phyloP scores from a whole-genome alignment of 2,888 invertebrate genomes.

The Drosophila kambysellisi region DNA sequence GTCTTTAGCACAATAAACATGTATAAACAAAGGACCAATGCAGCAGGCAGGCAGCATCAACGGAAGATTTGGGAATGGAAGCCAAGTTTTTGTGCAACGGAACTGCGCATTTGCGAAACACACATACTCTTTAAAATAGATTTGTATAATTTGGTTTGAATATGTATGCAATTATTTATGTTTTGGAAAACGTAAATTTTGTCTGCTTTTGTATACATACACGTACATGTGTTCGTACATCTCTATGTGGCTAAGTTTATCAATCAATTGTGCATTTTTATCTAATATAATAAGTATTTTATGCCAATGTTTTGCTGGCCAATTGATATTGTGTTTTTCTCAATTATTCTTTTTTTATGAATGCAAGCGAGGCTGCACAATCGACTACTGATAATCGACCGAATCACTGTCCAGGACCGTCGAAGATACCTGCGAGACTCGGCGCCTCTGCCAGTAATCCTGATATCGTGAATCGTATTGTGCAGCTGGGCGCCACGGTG shows the following conservation, averaged over 20 bases:
- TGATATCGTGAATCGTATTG: conserved; percentile 79
- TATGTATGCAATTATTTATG: conserved; percentile 7
- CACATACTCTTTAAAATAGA: conserved; percentile 15
- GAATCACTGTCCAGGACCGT: conserved; percentile 84
- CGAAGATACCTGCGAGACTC: conserved; percentile 82
- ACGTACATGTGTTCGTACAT: not conserved
- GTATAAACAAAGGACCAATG: conserved; percentile 38
- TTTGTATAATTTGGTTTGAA: conserved; percentile 41
- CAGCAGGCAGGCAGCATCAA: conserved; percentile 45
- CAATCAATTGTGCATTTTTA: conserved; percentile 58
- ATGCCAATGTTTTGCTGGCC: conserved; percentile 61
- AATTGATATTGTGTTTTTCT: conserved; percentile 49
- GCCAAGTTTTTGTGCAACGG: conserved; percentile 47
- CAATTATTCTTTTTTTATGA: not conserved
- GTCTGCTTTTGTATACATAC: conserved; percentile 18
- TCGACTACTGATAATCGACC: conserved; percentile 80
- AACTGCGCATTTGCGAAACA: conserved; percentile 26
- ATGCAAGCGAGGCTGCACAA: conserved; percentile 57
- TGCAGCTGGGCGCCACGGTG: conserved; percentile 83
- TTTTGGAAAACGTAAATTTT: conserved; percentile 46
- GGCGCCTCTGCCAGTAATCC: conserved; percentile 83
- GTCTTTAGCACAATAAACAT: conserved; percentile 26
- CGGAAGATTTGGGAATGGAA: conserved; percentile 69
- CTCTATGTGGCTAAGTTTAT: conserved; percentile 13
- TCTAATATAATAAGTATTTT: conserved; percentile 64